Percentiles rank a stretch among this genome's conserved stretches.
Evolutionary conservation across 1,140 invertebrate genomes (phyloP).

Genomic region (Catajapyx aquilonaris): DNA sequence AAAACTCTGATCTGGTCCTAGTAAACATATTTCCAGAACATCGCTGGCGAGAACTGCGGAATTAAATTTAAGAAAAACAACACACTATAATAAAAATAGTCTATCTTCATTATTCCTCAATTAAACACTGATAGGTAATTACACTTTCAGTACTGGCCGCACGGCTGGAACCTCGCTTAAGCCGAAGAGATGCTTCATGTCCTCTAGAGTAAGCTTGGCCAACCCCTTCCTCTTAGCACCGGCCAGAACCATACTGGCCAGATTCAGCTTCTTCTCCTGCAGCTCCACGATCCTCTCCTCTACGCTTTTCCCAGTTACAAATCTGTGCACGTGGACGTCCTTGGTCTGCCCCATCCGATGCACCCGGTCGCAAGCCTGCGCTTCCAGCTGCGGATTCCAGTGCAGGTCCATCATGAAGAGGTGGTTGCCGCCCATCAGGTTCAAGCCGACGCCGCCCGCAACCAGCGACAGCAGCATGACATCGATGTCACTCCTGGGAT

Average conservation of each 20-base stretch:
- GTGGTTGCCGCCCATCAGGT: constrained; percentile 76
- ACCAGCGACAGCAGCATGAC: constrained; percentile 63
- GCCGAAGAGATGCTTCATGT: constrained; percentile 50
- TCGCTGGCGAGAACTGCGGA: too few species aligned
- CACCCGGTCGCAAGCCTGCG: constrained; percentile 77
- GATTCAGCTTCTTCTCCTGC: constrained; percentile 53
- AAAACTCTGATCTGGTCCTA: too few species aligned
- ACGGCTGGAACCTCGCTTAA: neutral
- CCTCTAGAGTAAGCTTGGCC: constrained; percentile 48
- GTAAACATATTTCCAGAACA: too few species aligned
- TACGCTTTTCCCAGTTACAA: constrained; percentile 60
- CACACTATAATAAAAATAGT: too few species aligned
- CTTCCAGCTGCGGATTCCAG: constrained; percentile 87
- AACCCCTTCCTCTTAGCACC: constrained; percentile 30
- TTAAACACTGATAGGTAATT: too few species aligned
- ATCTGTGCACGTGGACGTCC: constrained; percentile 62
- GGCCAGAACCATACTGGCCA: constrained; percentile 54
- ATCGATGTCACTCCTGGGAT: constrained; percentile 21
- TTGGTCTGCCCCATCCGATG: constrained; percentile 73
- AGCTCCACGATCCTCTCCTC: constrained; percentile 59
- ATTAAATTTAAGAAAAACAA: too few species aligned
- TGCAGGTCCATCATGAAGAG: constrained; percentile 74
- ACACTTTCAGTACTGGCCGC: too few species aligned
- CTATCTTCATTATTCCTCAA: too few species aligned
- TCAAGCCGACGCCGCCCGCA: constrained; percentile 78